A percentile compares a stretch with the other conserved stretches of the same genome.
phyloP scores from a whole-genome alignment of 2,797 vertebrate genomes.

The Falco concolor region DNA sequence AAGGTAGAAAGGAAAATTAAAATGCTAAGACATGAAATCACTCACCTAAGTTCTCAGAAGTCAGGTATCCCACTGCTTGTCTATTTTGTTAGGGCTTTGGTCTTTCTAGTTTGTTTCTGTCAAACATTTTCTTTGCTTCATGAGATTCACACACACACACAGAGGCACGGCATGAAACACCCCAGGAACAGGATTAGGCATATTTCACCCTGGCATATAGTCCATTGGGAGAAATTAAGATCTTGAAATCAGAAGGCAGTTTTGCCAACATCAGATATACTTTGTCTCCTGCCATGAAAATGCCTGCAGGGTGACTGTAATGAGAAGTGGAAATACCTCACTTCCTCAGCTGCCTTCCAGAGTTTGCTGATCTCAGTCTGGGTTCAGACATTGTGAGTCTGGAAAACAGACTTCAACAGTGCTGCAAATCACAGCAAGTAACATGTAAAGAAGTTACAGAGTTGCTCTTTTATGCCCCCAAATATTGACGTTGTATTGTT shows the following conservation, averaged over 20 bases:
- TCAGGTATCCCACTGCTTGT: not conserved
- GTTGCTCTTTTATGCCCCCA: not conserved
- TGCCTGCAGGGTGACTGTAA: not conserved
- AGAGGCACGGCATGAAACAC: not conserved
- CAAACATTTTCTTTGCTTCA: not conserved
- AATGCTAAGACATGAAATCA: not conserved
- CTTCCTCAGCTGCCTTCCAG: not conserved
- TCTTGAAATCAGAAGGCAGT: not conserved
- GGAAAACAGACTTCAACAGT: not conserved
- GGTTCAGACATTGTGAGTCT: not conserved
- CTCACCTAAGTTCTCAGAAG: not conserved
- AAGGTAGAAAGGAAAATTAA: not conserved
- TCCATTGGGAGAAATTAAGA: not conserved
- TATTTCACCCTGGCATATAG: not conserved
- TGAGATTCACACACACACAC: not conserved
- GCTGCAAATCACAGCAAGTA: not conserved
- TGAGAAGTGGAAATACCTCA: not conserved
- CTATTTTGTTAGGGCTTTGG: not conserved
- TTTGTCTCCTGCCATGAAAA: not conserved
- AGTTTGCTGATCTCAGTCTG: not conserved
- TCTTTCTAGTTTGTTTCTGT: not conserved
- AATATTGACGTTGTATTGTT: not conserved
- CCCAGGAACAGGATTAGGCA: not conserved
- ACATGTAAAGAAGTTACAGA: not conserved
- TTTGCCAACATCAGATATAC: not conserved